Evolutionary conservation across 2,113 vertebrate species (phyloP), one percentile per base, ranked within the genome.

Genomic region (Conger conger): DNA sequence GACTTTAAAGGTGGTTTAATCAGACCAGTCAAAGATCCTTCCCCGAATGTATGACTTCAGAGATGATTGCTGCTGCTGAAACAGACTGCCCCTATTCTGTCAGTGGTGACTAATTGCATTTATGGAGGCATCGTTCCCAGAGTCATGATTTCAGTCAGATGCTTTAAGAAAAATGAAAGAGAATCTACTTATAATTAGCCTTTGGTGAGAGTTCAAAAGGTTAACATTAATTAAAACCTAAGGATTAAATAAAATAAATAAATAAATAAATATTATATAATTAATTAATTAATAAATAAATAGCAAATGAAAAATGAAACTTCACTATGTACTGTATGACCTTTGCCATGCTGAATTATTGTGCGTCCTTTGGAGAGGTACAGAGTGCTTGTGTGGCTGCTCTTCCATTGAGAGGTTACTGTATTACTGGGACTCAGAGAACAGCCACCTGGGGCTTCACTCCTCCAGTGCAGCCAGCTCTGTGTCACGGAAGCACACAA

Each of bases 341-440:
- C 83, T 89, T 84, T 40, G 79, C 85, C 77, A 85, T 82, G 83
- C 53, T 38, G 57, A 83, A 40, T 45, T 83, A 86, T 88, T 85
- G 80, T 87, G 83, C 86, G 86, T 86, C 86, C 87, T 92, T 85
- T 90, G 63, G 89, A 91, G 87, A 83, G 45, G 7, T 87, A 90
- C 87, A 88, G 80, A 85, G 86, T 92, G 87, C 89, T 90, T 90
- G 86, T 83, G 84, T 87, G 88, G 68, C 89, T 89, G 87, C 88
- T 87, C 88, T 91, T 89, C 89, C 92, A 88, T 77, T 45, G 90
- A 89, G 91, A 90, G 86, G 90, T 93, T 92, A 93, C 92, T 93
- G 92, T 93, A 91, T 91, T 92, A 90, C 90, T 92, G 92, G 90
- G 91, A 92, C 92, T 93, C 91, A 88, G 27, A 89, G 87, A 88